phyloP scores from a whole-genome alignment of 2,113 vertebrate species.

The Trogon surrucura region DNA sequence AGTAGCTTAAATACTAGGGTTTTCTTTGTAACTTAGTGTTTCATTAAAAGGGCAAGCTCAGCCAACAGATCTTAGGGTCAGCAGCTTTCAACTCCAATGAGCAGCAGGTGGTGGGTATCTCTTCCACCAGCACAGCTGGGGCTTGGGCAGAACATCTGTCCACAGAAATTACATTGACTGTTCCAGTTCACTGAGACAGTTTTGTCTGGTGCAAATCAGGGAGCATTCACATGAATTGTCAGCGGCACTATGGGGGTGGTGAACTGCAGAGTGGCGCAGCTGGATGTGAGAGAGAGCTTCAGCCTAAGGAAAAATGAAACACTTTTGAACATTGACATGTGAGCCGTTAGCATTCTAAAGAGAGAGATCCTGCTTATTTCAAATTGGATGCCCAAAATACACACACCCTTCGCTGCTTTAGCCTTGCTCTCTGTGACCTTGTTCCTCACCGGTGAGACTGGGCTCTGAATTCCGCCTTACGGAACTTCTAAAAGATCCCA shows the following conservation, averaged over 20 bases:
- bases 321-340: rapidly evolving
- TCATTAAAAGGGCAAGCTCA: not conserved
- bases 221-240: not conserved
- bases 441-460: not conserved
- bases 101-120: not conserved
- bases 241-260: not conserved
- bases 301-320: not conserved
- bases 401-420: not conserved
- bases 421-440: not conserved
- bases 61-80: not conserved
- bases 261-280: not conserved
- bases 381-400: not conserved
- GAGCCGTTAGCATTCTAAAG: not conserved
- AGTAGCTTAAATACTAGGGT: not conserved
- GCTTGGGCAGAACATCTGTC: not conserved
- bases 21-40: not conserved
- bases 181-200: not conserved
- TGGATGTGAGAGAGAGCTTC: not conserved
- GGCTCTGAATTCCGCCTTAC: not conserved
- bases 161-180: not conserved
- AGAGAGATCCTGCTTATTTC: not conserved
- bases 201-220: not conserved
- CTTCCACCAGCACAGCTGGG: not conserved
- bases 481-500: not conserved
- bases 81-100: not conserved